Evolutionary conservation across 2,797 vertebrate species (phyloP), one percentile per base, ranked within the genome.

Genomic region (Leptodactylus fallax): DNA sequence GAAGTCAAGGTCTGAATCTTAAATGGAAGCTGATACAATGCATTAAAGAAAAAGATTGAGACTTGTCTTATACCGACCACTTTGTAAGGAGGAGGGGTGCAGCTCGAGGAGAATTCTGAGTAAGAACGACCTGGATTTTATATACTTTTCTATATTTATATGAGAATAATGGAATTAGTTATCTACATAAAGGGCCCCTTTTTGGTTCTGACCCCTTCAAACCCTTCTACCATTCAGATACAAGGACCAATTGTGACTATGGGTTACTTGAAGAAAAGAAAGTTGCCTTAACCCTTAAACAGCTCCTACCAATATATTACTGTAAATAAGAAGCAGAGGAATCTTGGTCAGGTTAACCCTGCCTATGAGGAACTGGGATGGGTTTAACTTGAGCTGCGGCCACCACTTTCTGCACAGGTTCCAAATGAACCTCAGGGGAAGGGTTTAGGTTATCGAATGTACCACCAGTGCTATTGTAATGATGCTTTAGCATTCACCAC

Each of bases 1-100:
- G 67, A 76, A 87, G 80, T 76, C 86, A 63, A 72, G 69, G 58
- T 53, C 67, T 61, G 86, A 82, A 87, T 87, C 86, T 45, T 82
- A 87, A 81, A 76, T n/a, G 55, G 17, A 27, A 79, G 74, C 49
- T 79, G 60, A 78, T 55, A 79, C 85, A 55, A 79, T 67, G 60
- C 76, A 79, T 79, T 27, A 79, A 69, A 86, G 85, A 61, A 36
- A 3, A 63, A n/a, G 21, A 58, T 6, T 77, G 71, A 76, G 83
- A 85, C 67, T 16, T 61, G 83, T 47, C 56, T 76, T 11, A 19
- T 6, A 49, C 14, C 12, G 45, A 67, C 10, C 27, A 45, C 17
- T 11, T 55, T 55, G 55, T 13, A 13, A 25, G 45, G 56, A 14
- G 55, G 45, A 27, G 47, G 21, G 78, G 78, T 11, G 79, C 19